Evolutionary conservation across 2,888 invertebrate genomes (phyloP).

Genomic region (Tiliacea citrago): DNA sequence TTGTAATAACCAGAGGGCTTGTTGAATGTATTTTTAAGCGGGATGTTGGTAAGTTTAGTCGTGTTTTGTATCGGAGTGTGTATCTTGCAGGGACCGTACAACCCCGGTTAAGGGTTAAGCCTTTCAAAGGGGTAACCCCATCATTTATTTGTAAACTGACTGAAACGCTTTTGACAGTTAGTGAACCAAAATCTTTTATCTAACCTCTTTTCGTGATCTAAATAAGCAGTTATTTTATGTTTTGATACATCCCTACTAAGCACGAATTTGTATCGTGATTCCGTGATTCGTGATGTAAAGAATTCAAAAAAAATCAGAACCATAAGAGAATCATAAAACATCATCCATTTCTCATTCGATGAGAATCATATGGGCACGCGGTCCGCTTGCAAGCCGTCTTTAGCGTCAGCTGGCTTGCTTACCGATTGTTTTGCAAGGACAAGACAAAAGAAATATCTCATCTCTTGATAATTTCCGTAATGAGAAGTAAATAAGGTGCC

Average conservation of each 20-base stretch:
- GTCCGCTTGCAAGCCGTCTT: constrained; percentile 52
- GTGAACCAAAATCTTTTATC: not conserved
- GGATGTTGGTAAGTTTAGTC: no score
- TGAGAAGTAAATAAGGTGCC: not conserved
- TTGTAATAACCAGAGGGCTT: no score
- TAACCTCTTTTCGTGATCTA: not conserved
- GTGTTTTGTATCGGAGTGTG: no score
- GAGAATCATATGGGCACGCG: constrained; percentile 42
- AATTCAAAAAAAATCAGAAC: constrained; percentile 67
- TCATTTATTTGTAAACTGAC: not conserved
- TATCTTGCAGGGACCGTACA: no score
- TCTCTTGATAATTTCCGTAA: not conserved
- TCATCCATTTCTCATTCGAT: no score
- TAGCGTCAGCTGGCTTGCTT: constrained; percentile 58
- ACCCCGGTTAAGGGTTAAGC: no score
- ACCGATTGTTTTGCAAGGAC: constrained; percentile 59
- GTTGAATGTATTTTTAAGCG: no score
- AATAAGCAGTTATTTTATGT: not conserved
- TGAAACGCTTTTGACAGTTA: not conserved
- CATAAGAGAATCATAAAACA: no score
- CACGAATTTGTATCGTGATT: constrained; percentile 30
- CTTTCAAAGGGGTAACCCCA: no score
- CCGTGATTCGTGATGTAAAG: constrained; percentile 34
- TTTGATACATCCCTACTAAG: not conserved
- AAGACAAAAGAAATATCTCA: constrained; percentile 32